phyloP scores from a whole-genome alignment of 2,797 vertebrate genomes.

The Harpagifer antarcticus region DNA sequence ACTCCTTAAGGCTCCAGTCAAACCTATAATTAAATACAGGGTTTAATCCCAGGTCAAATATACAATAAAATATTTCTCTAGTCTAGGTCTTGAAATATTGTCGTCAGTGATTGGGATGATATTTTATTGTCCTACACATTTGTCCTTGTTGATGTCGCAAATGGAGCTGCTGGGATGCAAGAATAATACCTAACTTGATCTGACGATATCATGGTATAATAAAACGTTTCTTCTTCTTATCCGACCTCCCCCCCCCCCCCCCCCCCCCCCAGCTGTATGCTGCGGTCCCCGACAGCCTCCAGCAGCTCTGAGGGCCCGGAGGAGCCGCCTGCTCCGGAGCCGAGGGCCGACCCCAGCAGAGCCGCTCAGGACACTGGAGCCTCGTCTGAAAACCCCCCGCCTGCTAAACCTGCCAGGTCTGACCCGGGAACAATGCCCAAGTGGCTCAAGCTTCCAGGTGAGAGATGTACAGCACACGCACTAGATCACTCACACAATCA shows the following conservation, averaged over 20 bases:
- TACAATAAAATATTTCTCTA: too few relatives aligned
- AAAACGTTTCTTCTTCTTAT: neutral
- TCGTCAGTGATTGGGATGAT: too few relatives aligned
- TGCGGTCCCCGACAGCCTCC: slow-evolving; percentile 67
- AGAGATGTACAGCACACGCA: slow-evolving; percentile 15
- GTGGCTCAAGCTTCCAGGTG: slow-evolving; percentile 97
- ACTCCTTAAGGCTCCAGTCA: too few relatives aligned
- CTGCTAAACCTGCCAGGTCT: slow-evolving; percentile 69
- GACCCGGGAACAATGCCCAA: slow-evolving; percentile 90
- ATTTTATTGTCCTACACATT: too few relatives aligned
- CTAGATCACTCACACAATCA: neutral
- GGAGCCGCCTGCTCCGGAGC: slow-evolving; percentile 55
- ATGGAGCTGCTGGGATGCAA: too few relatives aligned
- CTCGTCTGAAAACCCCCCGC: slow-evolving; percentile 37
- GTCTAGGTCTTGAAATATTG: too few relatives aligned
- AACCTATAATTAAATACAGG: too few relatives aligned
- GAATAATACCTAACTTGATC: too few relatives aligned
- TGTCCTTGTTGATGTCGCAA: too few relatives aligned
- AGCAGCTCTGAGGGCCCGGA: slow-evolving; percentile 44
- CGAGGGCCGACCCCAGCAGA: slow-evolving; percentile 37
- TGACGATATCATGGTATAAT: neutral
- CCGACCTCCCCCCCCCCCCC: neutral
- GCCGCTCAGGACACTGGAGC: slow-evolving; percentile 15
- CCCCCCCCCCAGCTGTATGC: slow-evolving; percentile 79
- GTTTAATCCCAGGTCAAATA: too few relatives aligned